phyloP scores from a whole-genome alignment of 30 jellyfish, hydroid and myxozoan genomes.

The Aurelia aurita region DNA sequence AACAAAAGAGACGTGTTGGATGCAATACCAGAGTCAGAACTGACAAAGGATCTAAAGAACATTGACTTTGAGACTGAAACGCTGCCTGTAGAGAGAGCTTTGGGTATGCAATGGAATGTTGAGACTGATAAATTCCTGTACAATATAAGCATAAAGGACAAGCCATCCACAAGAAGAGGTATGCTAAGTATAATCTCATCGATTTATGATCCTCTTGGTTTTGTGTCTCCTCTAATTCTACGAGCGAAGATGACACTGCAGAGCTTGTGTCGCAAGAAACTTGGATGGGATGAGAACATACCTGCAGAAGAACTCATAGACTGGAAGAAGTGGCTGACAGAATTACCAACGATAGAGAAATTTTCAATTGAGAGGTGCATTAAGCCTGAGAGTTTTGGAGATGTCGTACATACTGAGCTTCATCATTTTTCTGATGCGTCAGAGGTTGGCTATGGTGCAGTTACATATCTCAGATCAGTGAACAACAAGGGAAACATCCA shows the following conservation, averaged over 20 bases:
- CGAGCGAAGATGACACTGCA: constrained; percentile 53
- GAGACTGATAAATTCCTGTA: constrained; percentile 35
- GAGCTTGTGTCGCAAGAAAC: constrained; percentile 24
- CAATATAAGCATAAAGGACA: constrained; percentile 18
- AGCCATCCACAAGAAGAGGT: constrained; percentile 63
- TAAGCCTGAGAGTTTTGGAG: constrained; percentile 24
- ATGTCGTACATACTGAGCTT: neutral
- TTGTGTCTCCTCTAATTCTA: constrained; percentile 46
- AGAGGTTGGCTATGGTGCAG: constrained; percentile 46
- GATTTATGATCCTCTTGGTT: constrained; percentile 74
- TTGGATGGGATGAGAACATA: constrained; percentile 51
- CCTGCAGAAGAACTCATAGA: neutral
- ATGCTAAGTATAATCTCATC: constrained; percentile 28
- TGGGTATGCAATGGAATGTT: constrained; percentile 65
- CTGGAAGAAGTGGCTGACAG: constrained; percentile 55
- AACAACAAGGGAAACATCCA: constrained; percentile 14
- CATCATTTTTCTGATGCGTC: constrained; percentile 61
- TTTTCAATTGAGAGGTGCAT: constrained; percentile 17
- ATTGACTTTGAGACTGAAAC: constrained; percentile 19
- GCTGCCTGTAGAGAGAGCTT: constrained; percentile 65
- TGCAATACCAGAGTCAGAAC: constrained; percentile 39
- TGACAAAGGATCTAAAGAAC: constrained; percentile 39
- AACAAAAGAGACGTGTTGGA: constrained; percentile 26
- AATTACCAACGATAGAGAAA: constrained; percentile 19
- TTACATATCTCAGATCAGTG: constrained; percentile 18